Base-by-base conservation (phyloP, 2,113 vertebrate species). In the Limanda limanda region DNA sequence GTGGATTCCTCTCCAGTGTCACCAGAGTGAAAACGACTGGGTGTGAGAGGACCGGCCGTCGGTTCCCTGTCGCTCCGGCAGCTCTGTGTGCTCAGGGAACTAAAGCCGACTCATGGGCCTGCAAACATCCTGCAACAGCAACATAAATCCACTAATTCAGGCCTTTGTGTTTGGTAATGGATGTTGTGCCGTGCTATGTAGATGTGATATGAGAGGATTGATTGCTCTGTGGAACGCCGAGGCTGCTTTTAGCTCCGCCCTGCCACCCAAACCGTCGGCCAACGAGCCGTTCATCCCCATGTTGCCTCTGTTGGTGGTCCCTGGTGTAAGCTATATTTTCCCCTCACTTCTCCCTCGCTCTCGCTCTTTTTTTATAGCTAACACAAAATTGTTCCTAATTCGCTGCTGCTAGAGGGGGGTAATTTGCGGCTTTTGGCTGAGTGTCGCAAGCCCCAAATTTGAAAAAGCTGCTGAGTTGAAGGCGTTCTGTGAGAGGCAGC, bases 301-400 rank as follows among this genome's bases (percentile, higher is more conserved):
- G 86, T 67, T 83, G 87, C 90, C 93, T 94, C 91, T 88, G 89
- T 94, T 94, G 94, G 94, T 95, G 94, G 94, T 94, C 94, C 88
- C 89, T 86, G 83, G 86, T 93, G 92, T 89, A 94, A 94, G 92
- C 93, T 93, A 92, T 94, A 93, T 94, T 94, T 94, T 94, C 90
- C 91, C 88, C 85, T 93, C 83, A 74, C 91, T 92, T 92, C 92
- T 93, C 89, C 87, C 91, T 83, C 89, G 81, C 89, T 85, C 91
- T 83, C 79, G 76, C 73, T 68, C 40, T 40, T 92, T 93, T 94
- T 94, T 94, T 94, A 94, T 93, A 94, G 93, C 93, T 92, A 93
- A 95, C 92, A 92, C 93, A 95, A 95, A 95, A 95, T 95, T 94
- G 93, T 95, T 95, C 93, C 93, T 95, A 95, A 95, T 95, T 94